Evolutionary conservation across 1,140 invertebrate genomes (phyloP).

Genomic region (Pogonomyrmex barbatus): DNA sequence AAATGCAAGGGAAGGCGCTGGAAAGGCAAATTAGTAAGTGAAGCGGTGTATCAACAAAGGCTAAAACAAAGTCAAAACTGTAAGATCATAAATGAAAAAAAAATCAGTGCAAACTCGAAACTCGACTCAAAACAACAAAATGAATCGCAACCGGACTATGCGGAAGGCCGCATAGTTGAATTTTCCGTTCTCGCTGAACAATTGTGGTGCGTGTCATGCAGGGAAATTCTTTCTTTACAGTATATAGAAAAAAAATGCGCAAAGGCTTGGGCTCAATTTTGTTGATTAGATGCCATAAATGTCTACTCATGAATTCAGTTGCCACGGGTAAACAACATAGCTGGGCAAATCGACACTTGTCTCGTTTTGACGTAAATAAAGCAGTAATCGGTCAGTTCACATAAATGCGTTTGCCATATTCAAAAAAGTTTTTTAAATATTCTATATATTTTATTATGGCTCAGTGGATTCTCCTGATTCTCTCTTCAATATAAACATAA

Average conservation of each 20-base stretch:
- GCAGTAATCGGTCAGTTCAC: neutral
- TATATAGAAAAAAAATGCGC: neutral
- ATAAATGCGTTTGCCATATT: conserved; percentile 1
- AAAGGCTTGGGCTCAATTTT: neutral
- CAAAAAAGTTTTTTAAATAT: conserved; percentile 3
- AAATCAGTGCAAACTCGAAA: neutral
- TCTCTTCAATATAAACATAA: neutral
- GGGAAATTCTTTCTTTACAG: neutral
- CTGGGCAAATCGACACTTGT: neutral
- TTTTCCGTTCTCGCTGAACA: neutral
- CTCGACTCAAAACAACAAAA: neutral
- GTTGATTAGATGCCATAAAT: neutral
- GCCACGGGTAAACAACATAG: neutral
- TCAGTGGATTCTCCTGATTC: too few relatives aligned
- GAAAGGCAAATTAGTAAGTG: too few relatives aligned
- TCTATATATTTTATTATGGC: too few relatives aligned
- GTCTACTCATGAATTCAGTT: neutral
- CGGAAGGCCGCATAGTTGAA: conserved; percentile 3
- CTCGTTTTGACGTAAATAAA: conserved; percentile 12
- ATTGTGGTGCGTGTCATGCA: conserved; percentile 1
- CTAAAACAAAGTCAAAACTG: neutral
- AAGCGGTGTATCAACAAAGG: too few relatives aligned
- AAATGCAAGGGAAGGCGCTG: too few relatives aligned
- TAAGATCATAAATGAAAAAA: neutral
- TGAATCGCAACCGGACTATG: neutral